Evolutionary conservation across 2,888 invertebrate species (phyloP).

Genomic region (Lochmaea crataegi): DNA sequence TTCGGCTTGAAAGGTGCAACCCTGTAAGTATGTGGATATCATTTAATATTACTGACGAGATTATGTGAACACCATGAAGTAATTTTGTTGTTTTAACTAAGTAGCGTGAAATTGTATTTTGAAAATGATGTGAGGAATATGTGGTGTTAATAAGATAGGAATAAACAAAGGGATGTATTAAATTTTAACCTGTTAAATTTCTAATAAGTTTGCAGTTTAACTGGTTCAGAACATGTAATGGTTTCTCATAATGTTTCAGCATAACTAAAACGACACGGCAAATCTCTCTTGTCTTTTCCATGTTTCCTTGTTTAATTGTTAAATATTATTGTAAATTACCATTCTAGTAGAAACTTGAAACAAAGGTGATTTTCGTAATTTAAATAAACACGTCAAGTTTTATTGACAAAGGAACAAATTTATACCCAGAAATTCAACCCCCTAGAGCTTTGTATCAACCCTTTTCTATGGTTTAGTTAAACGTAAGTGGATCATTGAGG

Average conservation of each 20-base stretch:
- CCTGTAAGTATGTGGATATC: background rate
- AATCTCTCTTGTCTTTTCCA: background rate
- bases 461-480: no score
- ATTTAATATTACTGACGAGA: conserved; percentile 10
- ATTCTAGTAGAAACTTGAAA: no score
- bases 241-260: background rate
- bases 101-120: conserved; percentile 24
- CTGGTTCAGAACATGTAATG: background rate
- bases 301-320: background rate
- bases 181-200: conserved; percentile 17
- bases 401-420: no score
- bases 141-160: conserved; percentile 16
- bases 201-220: conserved; percentile 10
- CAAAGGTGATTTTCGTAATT: no score
- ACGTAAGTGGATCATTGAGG: no score
- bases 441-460: no score
- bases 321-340: background rate
- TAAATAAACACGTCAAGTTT: no score
- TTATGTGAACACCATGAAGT: conserved; percentile 19
- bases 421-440: no score
- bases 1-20: background rate
- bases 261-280: background rate
- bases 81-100: conserved; percentile 27
- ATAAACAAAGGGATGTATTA: conserved; percentile 8
- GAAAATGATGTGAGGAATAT: conserved; percentile 19